Evolutionary conservation across 2,113 vertebrate species (phyloP).

Genomic region (Callionymus lyra): DNA sequence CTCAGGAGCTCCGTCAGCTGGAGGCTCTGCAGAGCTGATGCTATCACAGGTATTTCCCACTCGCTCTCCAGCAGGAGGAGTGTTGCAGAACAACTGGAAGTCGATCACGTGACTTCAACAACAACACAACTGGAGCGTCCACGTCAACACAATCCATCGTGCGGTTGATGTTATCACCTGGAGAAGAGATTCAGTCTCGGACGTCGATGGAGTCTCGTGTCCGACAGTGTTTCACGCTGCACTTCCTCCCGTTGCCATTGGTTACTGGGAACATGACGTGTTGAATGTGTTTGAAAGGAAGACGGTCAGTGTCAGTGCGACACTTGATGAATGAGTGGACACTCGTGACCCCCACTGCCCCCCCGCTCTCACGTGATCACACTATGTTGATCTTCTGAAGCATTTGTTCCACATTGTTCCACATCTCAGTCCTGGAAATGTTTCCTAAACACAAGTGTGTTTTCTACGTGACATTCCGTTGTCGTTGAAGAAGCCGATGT

Average conservation of each 20-base stretch:
- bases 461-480: slow-evolving; percentile 21
- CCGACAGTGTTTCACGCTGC: too few relatives aligned
- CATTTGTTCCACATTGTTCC: background rate
- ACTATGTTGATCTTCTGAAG: slow-evolving; percentile 48
- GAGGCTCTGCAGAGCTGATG: slow-evolving; percentile 50
- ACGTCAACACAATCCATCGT: too few relatives aligned
- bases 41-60: slow-evolving; percentile 57
- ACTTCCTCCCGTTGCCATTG: too few relatives aligned
- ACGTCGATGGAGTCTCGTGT: too few relatives aligned
- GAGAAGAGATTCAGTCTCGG: too few relatives aligned
- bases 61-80: slow-evolving; percentile 33
- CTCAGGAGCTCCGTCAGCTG: slow-evolving; percentile 59
- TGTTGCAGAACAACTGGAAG: background rate
- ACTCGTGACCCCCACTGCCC: slow-evolving; percentile 39
- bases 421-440: slow-evolving; percentile 6
- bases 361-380: slow-evolving; percentile 32
- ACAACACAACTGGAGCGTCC: too few relatives aligned
- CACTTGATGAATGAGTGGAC: slow-evolving; percentile 43
- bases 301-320: slow-evolving; percentile 51
- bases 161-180: too few relatives aligned
- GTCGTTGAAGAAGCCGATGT: slow-evolving; percentile 27
- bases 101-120: too few relatives aligned
- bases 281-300: too few relatives aligned
- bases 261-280: too few relatives aligned
- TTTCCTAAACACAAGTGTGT: slow-evolving; percentile 44